phyloP scores from a whole-genome alignment of 2,888 invertebrate species.

The Anthoptus insignis region DNA sequence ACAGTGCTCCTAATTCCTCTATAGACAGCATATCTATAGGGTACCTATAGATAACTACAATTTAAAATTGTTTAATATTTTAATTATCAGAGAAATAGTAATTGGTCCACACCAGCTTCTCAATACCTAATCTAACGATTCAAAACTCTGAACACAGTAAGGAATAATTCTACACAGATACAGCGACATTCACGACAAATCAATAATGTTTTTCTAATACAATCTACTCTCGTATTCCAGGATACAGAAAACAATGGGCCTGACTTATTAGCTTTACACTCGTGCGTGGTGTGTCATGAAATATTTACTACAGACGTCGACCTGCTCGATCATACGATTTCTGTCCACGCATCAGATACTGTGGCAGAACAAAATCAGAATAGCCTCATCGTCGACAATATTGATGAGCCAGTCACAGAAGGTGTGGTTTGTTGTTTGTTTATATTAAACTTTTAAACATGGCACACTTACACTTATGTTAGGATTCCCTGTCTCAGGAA shows the following conservation, averaged over 20 bases:
- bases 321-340: conserved; percentile 77
- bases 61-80: no score
- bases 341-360: conserved; percentile 67
- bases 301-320: conserved; percentile 79
- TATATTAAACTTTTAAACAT: no score
- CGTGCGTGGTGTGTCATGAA: conserved; percentile 78
- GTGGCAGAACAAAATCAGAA: conserved; percentile 49
- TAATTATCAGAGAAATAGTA: no score
- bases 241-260: conserved; percentile 62
- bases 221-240: conserved; percentile 53
- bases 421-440: conserved; percentile 18
- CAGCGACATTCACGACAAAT: neutral
- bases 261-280: conserved; percentile 73
- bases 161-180: neutral
- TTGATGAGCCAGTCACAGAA: conserved; percentile 9
- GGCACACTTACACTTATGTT: no score
- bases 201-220: conserved; percentile 5
- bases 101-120: no score
- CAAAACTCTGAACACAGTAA: no score
- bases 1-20: no score
- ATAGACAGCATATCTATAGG: no score
- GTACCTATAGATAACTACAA: no score
- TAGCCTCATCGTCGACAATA: conserved; percentile 7
- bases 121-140: no score
- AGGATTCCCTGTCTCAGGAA: no score